Conservation (phyloP, 2,113 vertebrate species). For the Paramormyrops kingsleyae region DNA sequence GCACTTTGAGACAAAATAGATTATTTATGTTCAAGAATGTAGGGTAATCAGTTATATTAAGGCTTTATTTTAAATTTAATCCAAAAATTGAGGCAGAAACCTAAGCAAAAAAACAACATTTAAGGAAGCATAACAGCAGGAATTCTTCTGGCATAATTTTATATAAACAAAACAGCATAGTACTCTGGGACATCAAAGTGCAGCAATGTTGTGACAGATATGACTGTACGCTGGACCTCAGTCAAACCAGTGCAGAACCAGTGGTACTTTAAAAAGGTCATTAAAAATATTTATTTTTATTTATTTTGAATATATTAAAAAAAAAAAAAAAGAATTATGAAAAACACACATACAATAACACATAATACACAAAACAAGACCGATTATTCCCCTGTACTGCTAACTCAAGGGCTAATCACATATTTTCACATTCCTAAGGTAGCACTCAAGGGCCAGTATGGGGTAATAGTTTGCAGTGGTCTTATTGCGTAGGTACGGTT, state of each 20-base stretch:
- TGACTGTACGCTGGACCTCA: not conserved
- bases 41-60: not conserved
- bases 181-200: not conserved
- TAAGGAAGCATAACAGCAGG: not conserved
- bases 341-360: conserved; percentile 3
- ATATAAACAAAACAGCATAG: not conserved
- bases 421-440: conserved; percentile 21
- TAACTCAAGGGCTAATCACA: not conserved
- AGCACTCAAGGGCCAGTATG: conserved; percentile 14
- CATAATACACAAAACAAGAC: not conserved
- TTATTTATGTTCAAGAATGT: not conserved
- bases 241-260: conserved; percentile 9
- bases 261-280: conserved; percentile 36
- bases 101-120: not conserved
- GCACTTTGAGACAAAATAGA: conserved; percentile 7
- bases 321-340: not conserved
- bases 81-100: not conserved
- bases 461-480: conserved; percentile 27
- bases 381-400: not conserved
- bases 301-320: no score
- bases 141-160: not conserved
- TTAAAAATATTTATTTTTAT: conserved; percentile 15
- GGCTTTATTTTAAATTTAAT: not conserved
- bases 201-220: not conserved
- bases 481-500: conserved; percentile 20